Evolutionary conservation across 2,113 vertebrate genomes (phyloP), one percentile per base, ranked within the genome.

Genomic region (Synchiropus splendidus): DNA sequence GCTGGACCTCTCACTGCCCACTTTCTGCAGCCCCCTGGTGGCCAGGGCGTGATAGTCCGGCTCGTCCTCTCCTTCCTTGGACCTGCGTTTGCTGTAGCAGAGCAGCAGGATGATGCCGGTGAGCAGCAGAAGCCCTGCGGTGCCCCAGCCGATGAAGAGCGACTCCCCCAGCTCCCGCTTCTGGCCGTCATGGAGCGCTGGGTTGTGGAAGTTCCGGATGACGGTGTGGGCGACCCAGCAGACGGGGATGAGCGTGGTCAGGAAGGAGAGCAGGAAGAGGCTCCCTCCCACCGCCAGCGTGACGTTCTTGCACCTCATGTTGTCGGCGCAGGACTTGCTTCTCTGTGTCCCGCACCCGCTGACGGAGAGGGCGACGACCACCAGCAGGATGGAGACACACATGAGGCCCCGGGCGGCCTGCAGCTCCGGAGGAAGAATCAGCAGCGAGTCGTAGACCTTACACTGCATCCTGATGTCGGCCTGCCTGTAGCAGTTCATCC

Each of bases 401-500:
- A 89, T 89, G 11, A 98, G 82, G 0, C 82, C 91, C 2, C 92
- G 80, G 11, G 87, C 78, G 0, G 84, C 80, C 60, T 92, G 89
- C 14, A 97, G 68, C 12, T 75, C 76, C 0, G 82, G 44, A 0
- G 88, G 79, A 1, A 98, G 88, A 14, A 77, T 85, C 21, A 96
- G 69, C 58, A 90, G 0, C 0, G 92, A 94, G 42, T 80, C 75
- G 0, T 96, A 89, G 27, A 78, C 74, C 60, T 90, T 91, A 61
- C 92, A 98, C 69, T 92, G 90, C 75, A 91, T 66, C 30, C 72
- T 73, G 52, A 85, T 44, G 44, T 83, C 72, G 15, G 74, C 76
- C 14, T 95, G 92, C 8, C 72, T 81, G 59, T 76, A 30, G 58
- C 94, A 97, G 65, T 80, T 86, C 89, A 92, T 92, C 94, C 92